A percentile compares a stretch with the other conserved stretches of the same genome.
These are phyloP conservation scores for Dioctria linearis DNA, from an alignment of 2,888 invertebrate species.

Conservation along the genomic window DNA sequence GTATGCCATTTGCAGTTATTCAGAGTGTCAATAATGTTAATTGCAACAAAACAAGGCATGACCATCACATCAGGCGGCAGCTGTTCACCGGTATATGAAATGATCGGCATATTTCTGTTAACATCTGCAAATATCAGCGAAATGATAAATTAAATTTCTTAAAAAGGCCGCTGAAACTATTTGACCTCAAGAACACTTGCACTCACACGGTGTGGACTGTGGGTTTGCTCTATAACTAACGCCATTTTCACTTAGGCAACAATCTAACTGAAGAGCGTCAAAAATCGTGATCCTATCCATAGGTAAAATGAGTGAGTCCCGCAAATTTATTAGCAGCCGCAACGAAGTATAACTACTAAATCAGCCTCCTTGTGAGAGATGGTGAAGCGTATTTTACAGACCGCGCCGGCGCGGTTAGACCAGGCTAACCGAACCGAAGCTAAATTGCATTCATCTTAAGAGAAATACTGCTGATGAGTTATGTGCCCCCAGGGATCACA, in stretches of 20 bases:
- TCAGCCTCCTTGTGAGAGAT: not conserved
- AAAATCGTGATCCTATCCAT: conserved; percentile 22
- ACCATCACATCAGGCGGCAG: not conserved
- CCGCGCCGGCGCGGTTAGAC: no score
- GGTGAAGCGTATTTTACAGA: not conserved
- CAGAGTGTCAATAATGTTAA: conserved; percentile 4
- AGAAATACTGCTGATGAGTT: conserved; percentile 37
- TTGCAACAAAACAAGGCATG: conserved; percentile 2
- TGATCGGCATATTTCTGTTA: no score
- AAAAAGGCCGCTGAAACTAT: conserved; percentile 14
- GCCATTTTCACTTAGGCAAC: no score
- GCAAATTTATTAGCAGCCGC: conserved; percentile 23
- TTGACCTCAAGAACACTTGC: not conserved
- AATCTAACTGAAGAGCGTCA: conserved; percentile 14
- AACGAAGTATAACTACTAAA: conserved; percentile 1
- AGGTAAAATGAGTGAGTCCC: not conserved
- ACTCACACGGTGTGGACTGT: not conserved
- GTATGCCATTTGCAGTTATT: conserved; percentile 11
- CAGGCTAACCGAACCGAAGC: not conserved
- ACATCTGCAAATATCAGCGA: no score
- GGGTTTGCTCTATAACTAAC: not conserved
- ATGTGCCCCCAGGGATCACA: conserved; percentile 21
- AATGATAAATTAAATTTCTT: conserved; percentile 13
- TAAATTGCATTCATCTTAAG: not conserved
- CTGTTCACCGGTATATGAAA: not conserved